These are phyloP conservation scores for Psittacara wagleri DNA, from an alignment of 2,113 vertebrate genomes.

Conservation along the genomic window DNA sequence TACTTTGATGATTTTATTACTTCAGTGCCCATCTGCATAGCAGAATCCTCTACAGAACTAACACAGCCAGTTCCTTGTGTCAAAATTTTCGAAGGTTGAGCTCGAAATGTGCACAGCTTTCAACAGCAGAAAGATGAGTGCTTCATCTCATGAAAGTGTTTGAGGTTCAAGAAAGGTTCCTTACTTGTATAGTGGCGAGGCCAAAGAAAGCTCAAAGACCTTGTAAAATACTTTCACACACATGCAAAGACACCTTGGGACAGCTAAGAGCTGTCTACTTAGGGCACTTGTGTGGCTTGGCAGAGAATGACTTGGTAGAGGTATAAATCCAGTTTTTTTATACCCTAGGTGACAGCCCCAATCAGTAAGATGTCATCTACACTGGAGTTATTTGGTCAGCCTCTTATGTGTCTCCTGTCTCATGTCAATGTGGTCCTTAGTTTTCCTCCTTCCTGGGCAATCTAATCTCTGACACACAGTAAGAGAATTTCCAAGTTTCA, in stretches of 20 bases:
- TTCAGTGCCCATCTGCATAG: conserved; percentile 21
- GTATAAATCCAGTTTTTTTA: background rate
- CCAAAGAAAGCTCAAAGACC: background rate
- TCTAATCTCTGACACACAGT: background rate
- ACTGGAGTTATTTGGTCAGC: background rate
- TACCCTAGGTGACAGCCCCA: background rate
- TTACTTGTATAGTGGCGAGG: background rate
- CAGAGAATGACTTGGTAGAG: background rate
- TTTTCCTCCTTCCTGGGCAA: background rate
- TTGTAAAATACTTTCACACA: background rate
- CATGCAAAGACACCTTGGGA: background rate
- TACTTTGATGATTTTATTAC: conserved; percentile 38
- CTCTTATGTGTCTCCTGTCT: background rate
- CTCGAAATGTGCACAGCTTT: conserved; percentile 15
- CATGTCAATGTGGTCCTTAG: background rate
- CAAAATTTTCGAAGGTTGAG: background rate
- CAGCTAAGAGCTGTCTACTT: background rate
- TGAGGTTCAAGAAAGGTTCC: background rate
- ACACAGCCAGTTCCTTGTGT: background rate
- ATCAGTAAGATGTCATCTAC: background rate
- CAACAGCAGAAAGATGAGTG: conserved; percentile 4
- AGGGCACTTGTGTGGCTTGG: background rate
- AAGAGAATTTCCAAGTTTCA: background rate
- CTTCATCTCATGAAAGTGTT: background rate
- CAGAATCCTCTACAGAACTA: conserved; percentile 50